Evolutionary conservation across 2,888 invertebrate genomes (phyloP).

Genomic region (Brassicogethes aeneus): DNA sequence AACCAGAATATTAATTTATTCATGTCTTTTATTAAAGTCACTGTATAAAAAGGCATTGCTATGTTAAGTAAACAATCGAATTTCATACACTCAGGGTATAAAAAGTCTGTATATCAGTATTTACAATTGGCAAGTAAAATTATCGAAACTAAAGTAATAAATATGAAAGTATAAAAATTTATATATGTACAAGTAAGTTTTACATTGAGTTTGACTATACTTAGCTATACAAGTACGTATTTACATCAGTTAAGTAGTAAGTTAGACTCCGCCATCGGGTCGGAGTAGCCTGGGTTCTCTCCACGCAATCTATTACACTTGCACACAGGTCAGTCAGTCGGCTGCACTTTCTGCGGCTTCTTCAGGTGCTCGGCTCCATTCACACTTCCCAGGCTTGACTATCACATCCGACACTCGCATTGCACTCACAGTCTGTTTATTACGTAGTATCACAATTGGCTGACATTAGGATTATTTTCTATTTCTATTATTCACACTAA

Average conservation of each 20-base stretch:
- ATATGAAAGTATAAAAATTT: slow-evolving; percentile 28
- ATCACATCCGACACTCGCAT: slow-evolving; percentile 32
- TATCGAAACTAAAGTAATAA: slow-evolving; percentile 29
- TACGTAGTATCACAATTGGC: slow-evolving; percentile 38
- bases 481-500: slow-evolving; percentile 12
- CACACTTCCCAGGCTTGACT: slow-evolving; percentile 26
- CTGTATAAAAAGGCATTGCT: slow-evolving; percentile 18
- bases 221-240: slow-evolving; percentile 35
- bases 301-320: not conserved
- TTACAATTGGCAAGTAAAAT: slow-evolving; percentile 17
- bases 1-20: no score
- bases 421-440: slow-evolving; percentile 34
- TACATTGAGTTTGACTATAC: slow-evolving; percentile 27
- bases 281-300: slow-evolving; percentile 24
- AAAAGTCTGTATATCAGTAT: slow-evolving; percentile 5
- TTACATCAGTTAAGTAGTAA: slow-evolving; percentile 27
- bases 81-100: not conserved
- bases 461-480: slow-evolving; percentile 25
- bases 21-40: slow-evolving; percentile 19
- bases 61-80: slow-evolving; percentile 10
- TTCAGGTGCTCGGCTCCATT: slow-evolving; percentile 13
- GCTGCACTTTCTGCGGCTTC: no score
- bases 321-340: not conserved
- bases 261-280: slow-evolving; percentile 29
- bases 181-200: slow-evolving; percentile 32